Base-by-base conservation (phyloP, 2,797 vertebrate species). In the Poeciliopsis turneri region DNA sequence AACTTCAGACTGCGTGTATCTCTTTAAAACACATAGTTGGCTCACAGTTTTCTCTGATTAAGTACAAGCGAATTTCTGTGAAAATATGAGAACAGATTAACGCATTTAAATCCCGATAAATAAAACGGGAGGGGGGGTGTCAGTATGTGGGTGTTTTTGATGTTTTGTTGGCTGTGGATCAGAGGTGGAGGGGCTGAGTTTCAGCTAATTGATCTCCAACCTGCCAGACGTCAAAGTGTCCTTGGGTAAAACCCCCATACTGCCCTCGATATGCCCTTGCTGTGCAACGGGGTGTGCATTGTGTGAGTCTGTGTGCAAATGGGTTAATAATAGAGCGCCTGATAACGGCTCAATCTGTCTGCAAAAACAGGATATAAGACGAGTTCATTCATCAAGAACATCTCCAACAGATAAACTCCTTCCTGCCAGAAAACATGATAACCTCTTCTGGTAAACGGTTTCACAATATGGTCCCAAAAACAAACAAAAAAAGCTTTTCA, bases 181-280 rank as follows among this genome's bases (percentile, higher is more conserved):
- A 73, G 47, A 18, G 49, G 47, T 73, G 49, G 16, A 51, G 47
- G 23, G 33, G 49, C 53, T 25, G 36, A 36, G 5, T 8, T 73
- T 39, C 20, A 73, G 6, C 20, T 39, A 53, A 53, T 53, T 73
- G 45, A 53, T 73, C 36, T 73, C 30, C 49, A 39, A 20, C 30
- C 51, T 49, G 9, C 45, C n/a, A 72, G 71, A 49, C 47, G 20
- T 73, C 72, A 53, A 73, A 39, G 72, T 53, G 49, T 73, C 72
- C 49, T 49, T 73, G 28, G 20, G 33, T 36, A 73, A 39, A 53
- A 73, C 33, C 72, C 46, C 47, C 47, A 39, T 18, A 73, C 23
- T 39, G 30, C 30, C 30, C 47, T 53, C 30, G 11, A 53, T 73
- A 73, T 51, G 45, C 33, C 55, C 55, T 51, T 53, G 18, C 3